Conservation (phyloP, 2,113 vertebrate species). For the Burhinus oedicnemus region DNA sequence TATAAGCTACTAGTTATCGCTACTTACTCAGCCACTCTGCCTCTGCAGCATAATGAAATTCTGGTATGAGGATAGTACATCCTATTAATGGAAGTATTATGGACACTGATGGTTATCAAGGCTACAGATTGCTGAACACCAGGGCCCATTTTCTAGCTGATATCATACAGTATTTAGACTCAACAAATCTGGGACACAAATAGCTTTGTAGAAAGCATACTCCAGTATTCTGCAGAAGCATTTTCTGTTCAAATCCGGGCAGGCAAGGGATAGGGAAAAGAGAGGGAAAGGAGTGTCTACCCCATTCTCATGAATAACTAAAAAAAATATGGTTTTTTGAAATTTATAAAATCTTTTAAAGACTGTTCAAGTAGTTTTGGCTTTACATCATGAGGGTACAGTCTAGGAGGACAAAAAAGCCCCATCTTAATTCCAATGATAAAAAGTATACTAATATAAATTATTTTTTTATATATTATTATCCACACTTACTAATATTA, state of each 20-base stretch:
- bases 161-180: slow-evolving; percentile 32
- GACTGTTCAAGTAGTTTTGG: not conserved
- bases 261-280: not conserved
- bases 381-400: not conserved
- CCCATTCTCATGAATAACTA: not conserved
- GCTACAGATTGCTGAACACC: not conserved
- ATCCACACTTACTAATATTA: not conserved
- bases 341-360: not conserved
- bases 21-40: slow-evolving; percentile 7
- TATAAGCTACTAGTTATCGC: slow-evolving; percentile 36
- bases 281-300: not conserved
- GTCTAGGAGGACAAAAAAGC: not conserved
- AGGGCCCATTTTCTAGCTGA: slow-evolving; percentile 3
- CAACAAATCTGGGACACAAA: slow-evolving; percentile 1
- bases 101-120: slow-evolving; percentile 43
- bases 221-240: not conserved
- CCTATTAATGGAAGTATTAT: slow-evolving; percentile 48
- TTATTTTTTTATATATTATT: not conserved
- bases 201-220: not conserved
- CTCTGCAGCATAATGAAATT: slow-evolving; percentile 38
- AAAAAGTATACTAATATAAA: not conserved
- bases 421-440: not conserved
- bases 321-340: not conserved
- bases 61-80: not conserved
- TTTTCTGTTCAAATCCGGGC: not conserved